phyloP scores from a whole-genome alignment of 2,113 vertebrate species.

The Talpa occidentalis region DNA sequence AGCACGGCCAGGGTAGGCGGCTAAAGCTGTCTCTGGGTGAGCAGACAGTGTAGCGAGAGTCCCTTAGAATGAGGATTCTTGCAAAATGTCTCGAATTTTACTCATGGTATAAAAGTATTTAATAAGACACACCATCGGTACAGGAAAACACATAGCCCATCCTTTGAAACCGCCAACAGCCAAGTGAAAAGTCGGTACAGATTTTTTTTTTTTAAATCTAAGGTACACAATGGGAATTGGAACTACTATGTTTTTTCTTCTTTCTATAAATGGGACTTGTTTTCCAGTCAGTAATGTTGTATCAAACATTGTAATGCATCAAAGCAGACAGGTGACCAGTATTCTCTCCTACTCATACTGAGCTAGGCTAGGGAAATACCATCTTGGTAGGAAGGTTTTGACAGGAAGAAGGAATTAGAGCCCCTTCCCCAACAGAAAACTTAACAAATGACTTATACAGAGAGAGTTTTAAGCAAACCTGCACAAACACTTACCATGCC shows the following conservation, averaged over 20 bases:
- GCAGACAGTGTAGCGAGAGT: background rate
- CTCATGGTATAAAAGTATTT: constrained; percentile 23
- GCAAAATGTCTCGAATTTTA: constrained; percentile 53
- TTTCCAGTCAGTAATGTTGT: background rate
- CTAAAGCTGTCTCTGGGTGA: background rate
- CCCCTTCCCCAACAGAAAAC: background rate
- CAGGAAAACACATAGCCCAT: background rate
- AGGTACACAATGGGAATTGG: background rate
- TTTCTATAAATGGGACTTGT: background rate
- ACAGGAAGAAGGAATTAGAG: background rate
- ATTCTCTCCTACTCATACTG: background rate
- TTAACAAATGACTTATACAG: background rate
- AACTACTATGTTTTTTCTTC: background rate
- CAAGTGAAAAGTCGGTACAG: background rate
- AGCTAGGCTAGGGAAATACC: background rate
- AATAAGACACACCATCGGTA: background rate
- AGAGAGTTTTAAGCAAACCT: background rate
- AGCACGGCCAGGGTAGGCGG: background rate
- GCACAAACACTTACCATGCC: background rate
- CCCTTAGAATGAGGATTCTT: background rate
- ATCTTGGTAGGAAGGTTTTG: background rate
- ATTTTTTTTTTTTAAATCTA: constrained; percentile 1
- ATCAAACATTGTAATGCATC: background rate
- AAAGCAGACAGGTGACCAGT: background rate
- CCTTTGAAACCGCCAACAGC: background rate